Percentiles rank a stretch among this genome's conserved stretches.
phyloP scores from a whole-genome alignment of 2,113 vertebrate genomes.

The Sapayoa aenigma region DNA sequence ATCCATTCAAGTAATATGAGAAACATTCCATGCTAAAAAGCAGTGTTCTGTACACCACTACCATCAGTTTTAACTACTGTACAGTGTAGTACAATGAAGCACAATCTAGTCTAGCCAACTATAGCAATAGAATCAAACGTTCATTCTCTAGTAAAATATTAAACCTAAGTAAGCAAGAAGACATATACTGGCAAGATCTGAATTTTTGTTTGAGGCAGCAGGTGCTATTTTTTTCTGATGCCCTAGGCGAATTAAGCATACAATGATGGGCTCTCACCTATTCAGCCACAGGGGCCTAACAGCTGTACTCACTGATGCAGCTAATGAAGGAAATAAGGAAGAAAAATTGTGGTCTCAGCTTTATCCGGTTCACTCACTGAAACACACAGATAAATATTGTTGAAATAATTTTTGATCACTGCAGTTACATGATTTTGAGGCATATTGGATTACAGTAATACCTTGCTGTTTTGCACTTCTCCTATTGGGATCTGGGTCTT shows the following conservation, averaged over 20 bases:
- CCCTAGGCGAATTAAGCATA: background rate
- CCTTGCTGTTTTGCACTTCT: too few relatives aligned
- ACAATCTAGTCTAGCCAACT: background rate
- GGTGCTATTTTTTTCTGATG: background rate
- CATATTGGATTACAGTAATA: background rate
- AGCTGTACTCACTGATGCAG: background rate
- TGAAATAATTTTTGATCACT: background rate
- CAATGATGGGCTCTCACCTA: background rate
- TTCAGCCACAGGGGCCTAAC: background rate
- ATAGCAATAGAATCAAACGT: background rate
- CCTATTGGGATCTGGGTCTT: too few relatives aligned
- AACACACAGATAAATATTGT: background rate
- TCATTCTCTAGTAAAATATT: background rate
- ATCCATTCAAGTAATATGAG: background rate
- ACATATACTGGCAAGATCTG: background rate
- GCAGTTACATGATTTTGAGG: background rate
- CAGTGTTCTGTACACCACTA: background rate
- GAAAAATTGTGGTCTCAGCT: background rate
- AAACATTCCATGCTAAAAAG: background rate
- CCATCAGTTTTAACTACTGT: background rate
- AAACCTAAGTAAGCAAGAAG: background rate
- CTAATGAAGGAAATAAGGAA: background rate
- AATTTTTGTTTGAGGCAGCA: background rate
- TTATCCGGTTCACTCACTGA: background rate
- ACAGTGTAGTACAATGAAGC: background rate